These are phyloP conservation scores for Thelaira solivaga DNA, from an alignment of 2,888 invertebrate species.

Conservation along the genomic window DNA sequence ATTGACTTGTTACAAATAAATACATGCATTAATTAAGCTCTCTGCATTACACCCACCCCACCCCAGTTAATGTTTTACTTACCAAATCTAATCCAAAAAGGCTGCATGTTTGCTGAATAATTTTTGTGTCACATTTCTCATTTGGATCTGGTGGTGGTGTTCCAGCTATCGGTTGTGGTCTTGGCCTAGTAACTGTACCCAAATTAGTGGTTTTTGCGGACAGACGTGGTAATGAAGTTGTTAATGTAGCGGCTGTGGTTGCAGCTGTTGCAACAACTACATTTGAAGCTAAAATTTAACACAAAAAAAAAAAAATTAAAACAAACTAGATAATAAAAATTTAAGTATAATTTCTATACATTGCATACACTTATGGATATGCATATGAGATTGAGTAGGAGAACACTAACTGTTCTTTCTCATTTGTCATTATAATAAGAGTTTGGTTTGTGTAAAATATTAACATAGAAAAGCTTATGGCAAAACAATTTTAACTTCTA, in stretches of 20 bases:
- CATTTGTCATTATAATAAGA: too few species aligned
- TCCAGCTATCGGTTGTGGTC: constrained; percentile 93
- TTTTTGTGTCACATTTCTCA: constrained; percentile 91
- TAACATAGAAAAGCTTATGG: too few species aligned
- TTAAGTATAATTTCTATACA: too few species aligned
- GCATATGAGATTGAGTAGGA: too few species aligned
- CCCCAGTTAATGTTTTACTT: constrained; percentile 68
- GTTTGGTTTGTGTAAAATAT: too few species aligned
- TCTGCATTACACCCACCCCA: not conserved
- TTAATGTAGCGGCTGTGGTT: constrained; percentile 36
- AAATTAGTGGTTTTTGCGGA: constrained; percentile 76
- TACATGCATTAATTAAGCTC: too few species aligned
- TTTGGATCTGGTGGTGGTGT: constrained; percentile 91
- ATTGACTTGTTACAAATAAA: too few species aligned
- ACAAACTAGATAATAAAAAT: constrained; percentile 26
- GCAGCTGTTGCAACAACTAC: constrained; percentile 64
- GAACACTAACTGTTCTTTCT: too few species aligned
- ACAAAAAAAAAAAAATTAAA: constrained; percentile 13
- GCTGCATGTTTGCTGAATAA: constrained; percentile 93
- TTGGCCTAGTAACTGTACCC: constrained; percentile 82
- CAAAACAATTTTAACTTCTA: too few species aligned
- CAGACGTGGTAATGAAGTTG: constrained; percentile 69
- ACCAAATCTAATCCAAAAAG: constrained; percentile 93
- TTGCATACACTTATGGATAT: too few species aligned
- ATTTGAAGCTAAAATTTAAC: constrained; percentile 37